These are phyloP conservation scores for Characodon lateralis DNA, from an alignment of 2,797 vertebrate species.

Conservation along the genomic window DNA sequence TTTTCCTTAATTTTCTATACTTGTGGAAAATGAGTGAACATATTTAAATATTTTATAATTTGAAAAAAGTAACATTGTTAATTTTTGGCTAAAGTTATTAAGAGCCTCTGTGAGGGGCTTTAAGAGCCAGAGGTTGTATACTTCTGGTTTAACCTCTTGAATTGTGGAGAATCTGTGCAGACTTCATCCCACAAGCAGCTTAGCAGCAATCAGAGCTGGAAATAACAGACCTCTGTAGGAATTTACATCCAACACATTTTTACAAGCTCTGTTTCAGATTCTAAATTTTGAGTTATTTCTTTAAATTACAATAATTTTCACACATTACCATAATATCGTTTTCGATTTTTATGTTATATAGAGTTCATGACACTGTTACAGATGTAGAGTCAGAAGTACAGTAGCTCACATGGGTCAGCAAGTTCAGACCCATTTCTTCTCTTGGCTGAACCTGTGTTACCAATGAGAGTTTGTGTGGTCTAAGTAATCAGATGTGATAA, in stretches of 20 bases:
- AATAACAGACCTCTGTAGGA: background rate
- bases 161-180: background rate
- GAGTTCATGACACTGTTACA: background rate
- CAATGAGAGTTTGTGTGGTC: constrained; percentile 8
- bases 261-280: background rate
- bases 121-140: background rate
- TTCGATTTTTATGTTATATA: background rate
- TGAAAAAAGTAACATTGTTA: background rate
- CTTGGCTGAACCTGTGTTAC: background rate
- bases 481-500: constrained; percentile 1
- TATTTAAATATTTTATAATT: background rate
- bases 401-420: background rate
- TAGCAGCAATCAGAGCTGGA: background rate
- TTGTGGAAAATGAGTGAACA: background rate
- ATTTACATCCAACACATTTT: background rate
- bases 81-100: background rate
- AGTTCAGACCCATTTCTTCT: background rate
- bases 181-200: background rate
- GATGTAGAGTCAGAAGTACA: background rate
- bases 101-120: background rate
- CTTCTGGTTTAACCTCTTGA: background rate
- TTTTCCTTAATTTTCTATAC: background rate
- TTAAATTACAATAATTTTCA: background rate
- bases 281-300: background rate
- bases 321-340: background rate